Percentiles rank a stretch among this genome's conserved stretches.
These are phyloP conservation scores for Strix uralensis DNA, from an alignment of 2,113 vertebrate genomes.

Conservation along the genomic window DNA sequence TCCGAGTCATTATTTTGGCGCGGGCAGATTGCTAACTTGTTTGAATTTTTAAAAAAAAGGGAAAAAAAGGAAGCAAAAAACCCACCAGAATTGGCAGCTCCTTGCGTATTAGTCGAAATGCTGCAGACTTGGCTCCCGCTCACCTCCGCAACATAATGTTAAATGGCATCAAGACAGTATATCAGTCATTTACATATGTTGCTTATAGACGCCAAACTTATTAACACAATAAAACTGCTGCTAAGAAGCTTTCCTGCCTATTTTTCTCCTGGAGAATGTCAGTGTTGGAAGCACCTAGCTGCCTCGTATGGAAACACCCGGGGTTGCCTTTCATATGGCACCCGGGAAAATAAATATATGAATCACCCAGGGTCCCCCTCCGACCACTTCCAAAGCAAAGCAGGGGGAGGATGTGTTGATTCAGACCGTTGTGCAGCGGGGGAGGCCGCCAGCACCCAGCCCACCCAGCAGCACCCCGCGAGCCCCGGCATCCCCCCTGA, in stretches of 20 bases:
- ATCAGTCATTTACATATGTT: conserved; percentile 71
- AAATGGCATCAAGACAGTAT: conserved; percentile 68
- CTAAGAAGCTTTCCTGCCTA: conserved; percentile 60
- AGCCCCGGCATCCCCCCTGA: neutral
- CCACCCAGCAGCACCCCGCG: neutral
- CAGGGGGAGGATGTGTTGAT: rapidly evolving
- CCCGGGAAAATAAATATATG: conserved; percentile 12
- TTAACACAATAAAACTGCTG: conserved; percentile 71
- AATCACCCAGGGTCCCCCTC: neutral
- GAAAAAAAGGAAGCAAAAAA: neutral
- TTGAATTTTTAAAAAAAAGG: neutral
- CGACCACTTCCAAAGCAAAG: neutral
- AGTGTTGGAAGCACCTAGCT: conserved; percentile 56
- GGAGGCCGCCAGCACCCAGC: neutral
- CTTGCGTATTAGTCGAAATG: conserved; percentile 36
- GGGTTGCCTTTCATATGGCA: conserved; percentile 44
- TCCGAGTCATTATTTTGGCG: neutral
- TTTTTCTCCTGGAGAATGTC: conserved; percentile 53
- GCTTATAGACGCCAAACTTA: conserved; percentile 73
- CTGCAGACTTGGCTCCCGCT: conserved; percentile 66
- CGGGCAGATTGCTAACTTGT: neutral
- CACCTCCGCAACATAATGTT: conserved; percentile 65
- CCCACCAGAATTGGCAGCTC: conserved; percentile 53
- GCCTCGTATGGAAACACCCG: conserved; percentile 32
- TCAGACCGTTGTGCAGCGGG: rapidly evolving